Conservation (phyloP, 2,888 invertebrate genomes). For the Diarsia mendica region DNA sequence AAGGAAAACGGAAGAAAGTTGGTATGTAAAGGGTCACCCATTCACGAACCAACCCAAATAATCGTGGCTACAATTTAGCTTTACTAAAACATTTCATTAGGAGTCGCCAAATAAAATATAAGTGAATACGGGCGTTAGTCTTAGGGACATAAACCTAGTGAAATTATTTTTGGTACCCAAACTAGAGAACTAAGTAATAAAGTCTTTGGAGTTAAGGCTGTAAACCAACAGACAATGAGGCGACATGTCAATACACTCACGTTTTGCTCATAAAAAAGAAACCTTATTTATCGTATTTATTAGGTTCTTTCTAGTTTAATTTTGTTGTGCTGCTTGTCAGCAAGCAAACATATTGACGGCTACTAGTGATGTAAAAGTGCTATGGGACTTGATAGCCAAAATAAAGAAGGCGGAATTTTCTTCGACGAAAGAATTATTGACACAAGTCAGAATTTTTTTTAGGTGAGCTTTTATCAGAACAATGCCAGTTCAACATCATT, state of each 20-base stretch:
- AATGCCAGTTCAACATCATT: not conserved
- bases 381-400: not conserved
- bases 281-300: slow-evolving; percentile 38
- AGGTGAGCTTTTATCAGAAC: not conserved
- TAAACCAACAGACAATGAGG: slow-evolving; percentile 54
- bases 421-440: not conserved
- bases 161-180: slow-evolving; percentile 45
- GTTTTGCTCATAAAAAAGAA: slow-evolving; percentile 43
- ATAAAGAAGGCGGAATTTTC: not conserved
- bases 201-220: slow-evolving; percentile 31
- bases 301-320: slow-evolving; percentile 21
- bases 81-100: not conserved
- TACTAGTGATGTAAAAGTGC: slow-evolving; percentile 1
- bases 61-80: not conserved
- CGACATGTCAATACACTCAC: slow-evolving; percentile 47
- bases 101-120: not conserved
- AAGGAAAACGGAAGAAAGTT: too few relatives aligned
- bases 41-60: too few relatives aligned
- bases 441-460: not conserved
- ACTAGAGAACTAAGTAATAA: slow-evolving; percentile 45
- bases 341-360: slow-evolving; percentile 10
- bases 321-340: slow-evolving; percentile 19
- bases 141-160: slow-evolving; percentile 32
- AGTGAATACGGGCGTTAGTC: slow-evolving; percentile 3
- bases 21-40: too few relatives aligned